Conservation (phyloP, 1,140 invertebrate species). For the Eulimnadia texana region DNA sequence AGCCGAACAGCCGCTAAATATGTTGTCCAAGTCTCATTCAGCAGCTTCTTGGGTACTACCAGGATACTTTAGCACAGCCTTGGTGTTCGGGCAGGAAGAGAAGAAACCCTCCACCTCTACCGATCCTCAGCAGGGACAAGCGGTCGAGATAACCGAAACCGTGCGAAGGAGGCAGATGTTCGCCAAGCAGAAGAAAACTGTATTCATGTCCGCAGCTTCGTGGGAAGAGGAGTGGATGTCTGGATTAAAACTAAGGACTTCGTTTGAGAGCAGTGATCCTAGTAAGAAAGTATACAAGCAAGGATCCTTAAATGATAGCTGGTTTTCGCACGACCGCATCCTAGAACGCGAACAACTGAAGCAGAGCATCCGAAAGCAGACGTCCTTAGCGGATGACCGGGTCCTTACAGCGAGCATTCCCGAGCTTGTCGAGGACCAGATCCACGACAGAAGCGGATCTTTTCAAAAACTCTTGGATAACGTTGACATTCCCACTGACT, state of each 20-base stretch:
- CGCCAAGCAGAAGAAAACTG: conserved; percentile 64
- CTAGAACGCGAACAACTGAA: conserved; percentile 67
- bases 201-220: conserved; percentile 42
- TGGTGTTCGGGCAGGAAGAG: background rate
- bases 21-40: background rate
- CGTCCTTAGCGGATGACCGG: conserved; percentile 71
- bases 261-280: background rate
- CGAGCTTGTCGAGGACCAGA: background rate
- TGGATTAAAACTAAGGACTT: background rate
- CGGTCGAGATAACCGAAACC: background rate
- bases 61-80: background rate
- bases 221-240: background rate
- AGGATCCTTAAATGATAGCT: conserved; percentile 72
- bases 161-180: conserved; percentile 36
- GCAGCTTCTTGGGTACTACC: background rate
- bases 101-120: too few relatives aligned
- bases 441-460: background rate
- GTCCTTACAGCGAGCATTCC: conserved; percentile 35
- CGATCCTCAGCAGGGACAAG: too few relatives aligned
- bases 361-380: conserved; percentile 73
- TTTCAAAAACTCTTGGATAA: background rate
- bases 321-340: conserved; percentile 63
- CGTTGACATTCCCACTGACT: conserved; percentile 1
- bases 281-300: conserved; percentile 49
- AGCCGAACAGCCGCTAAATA: background rate